A percentile compares a stretch with the other conserved stretches of the same genome.
These are phyloP conservation scores for Paracentrotus lividus DNA, from an alignment of 53 echinoderm and acorn worm genomes.

Conservation along the genomic window DNA sequence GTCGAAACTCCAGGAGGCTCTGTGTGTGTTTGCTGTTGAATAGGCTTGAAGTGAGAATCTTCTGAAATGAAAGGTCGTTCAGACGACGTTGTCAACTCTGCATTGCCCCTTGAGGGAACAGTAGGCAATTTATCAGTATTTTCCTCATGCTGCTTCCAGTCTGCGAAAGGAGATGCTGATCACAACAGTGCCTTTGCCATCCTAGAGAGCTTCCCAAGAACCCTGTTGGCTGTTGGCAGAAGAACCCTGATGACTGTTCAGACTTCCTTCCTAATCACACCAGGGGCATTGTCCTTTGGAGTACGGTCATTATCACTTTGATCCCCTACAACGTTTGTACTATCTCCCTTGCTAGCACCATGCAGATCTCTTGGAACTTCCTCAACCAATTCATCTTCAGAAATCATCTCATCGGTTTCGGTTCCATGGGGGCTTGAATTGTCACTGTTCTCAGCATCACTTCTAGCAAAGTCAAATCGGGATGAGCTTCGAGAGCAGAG, in stretches of 20 bases:
- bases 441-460: slow-evolving; percentile 82
- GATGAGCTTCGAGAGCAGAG: slow-evolving; percentile 96
- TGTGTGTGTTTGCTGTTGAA: slow-evolving; percentile 17
- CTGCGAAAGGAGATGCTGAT: slow-evolving; percentile 61
- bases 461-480: slow-evolving; percentile 96
- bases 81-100: not conserved
- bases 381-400: slow-evolving; percentile 91
- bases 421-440: slow-evolving; percentile 84
- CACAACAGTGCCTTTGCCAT: slow-evolving; percentile 67
- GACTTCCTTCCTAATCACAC: slow-evolving; percentile 16
- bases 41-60: slow-evolving; percentile 63
- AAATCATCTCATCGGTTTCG: slow-evolving; percentile 97
- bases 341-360: not conserved
- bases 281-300: slow-evolving; percentile 7
- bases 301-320: slow-evolving; percentile 41
- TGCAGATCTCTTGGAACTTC: slow-evolving; percentile 77
- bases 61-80: slow-evolving; percentile 41
- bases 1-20: not conserved
- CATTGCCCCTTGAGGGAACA: not conserved
- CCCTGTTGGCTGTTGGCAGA: slow-evolving; percentile 66
- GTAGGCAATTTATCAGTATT: slow-evolving; percentile 21
- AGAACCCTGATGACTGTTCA: slow-evolving; percentile 62
- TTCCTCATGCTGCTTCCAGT: slow-evolving; percentile 46
- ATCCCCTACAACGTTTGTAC: not conserved
- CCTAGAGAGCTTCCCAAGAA: slow-evolving; percentile 31